phyloP scores from a whole-genome alignment of 2,888 invertebrate genomes.

The Brachypalpus laphriformis region DNA sequence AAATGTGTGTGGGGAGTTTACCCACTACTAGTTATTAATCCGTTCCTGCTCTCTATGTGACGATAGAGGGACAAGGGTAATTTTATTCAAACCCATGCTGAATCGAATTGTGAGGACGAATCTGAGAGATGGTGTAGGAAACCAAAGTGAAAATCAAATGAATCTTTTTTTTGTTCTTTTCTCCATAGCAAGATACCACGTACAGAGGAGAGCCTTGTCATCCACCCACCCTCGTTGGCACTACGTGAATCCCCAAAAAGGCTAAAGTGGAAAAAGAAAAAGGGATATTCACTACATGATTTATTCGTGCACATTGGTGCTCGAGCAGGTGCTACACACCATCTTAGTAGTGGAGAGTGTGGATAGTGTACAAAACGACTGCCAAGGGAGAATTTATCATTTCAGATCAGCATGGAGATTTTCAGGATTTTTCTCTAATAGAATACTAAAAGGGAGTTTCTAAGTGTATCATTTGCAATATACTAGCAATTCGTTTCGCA shows the following conservation, averaged over 20 bases:
- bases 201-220: neutral
- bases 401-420: slow-evolving; percentile 72
- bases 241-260: slow-evolving; percentile 42
- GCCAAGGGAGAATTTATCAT: slow-evolving; percentile 72
- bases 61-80: slow-evolving; percentile 54
- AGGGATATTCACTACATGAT: slow-evolving; percentile 71
- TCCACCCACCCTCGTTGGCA: neutral
- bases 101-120: slow-evolving; percentile 44
- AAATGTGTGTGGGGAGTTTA: slow-evolving; percentile 10
- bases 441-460: slow-evolving; percentile 68
- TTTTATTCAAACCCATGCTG: slow-evolving; percentile 70
- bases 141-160: slow-evolving; percentile 59
- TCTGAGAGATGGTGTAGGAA: slow-evolving; percentile 18
- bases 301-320: slow-evolving; percentile 71
- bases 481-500: slow-evolving; percentile 65
- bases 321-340: slow-evolving; percentile 65
- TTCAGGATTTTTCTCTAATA: slow-evolving; percentile 61
- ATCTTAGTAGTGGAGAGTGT: neutral
- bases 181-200: neutral
- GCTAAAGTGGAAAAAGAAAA: slow-evolving; percentile 27
- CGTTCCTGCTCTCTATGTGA: slow-evolving; percentile 32
- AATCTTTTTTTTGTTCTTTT: slow-evolving; percentile 20
- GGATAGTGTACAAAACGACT: slow-evolving; percentile 63
- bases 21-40: slow-evolving; percentile 51
- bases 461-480: slow-evolving; percentile 71